Evolutionary conservation across 2,797 vertebrate genomes (phyloP).

Genomic region (Luscinia luscinia): DNA sequence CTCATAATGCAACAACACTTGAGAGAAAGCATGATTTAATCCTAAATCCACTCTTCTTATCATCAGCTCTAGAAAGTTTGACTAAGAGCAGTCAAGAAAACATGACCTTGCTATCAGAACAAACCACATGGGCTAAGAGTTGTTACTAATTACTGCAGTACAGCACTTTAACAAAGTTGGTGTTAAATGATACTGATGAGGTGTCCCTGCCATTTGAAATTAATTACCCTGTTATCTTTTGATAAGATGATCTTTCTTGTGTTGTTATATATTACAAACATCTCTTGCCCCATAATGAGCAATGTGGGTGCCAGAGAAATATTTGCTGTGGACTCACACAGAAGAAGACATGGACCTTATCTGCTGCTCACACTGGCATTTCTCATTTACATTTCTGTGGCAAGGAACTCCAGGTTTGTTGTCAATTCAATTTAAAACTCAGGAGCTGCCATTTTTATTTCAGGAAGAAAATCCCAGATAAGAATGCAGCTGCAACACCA

Average conservation of each 20-base stretch:
- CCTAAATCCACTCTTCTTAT: neutral
- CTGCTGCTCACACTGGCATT: neutral
- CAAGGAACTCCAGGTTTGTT: neutral
- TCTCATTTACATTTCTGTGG: neutral
- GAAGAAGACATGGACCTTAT: constrained; percentile 9
- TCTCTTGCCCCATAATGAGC: neutral
- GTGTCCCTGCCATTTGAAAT: neutral
- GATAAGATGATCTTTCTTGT: neutral
- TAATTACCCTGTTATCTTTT: neutral
- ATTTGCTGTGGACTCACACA: neutral
- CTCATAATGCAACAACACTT: neutral
- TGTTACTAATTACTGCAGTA: neutral
- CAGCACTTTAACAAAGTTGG: neutral
- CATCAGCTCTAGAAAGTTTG: neutral
- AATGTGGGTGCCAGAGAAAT: neutral
- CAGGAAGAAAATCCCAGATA: neutral
- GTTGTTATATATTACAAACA: neutral
- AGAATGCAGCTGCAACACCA: neutral
- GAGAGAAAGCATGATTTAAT: neutral
- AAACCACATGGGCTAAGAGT: neutral
- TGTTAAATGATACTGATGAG: neutral
- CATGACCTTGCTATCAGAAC: neutral
- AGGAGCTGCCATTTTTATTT: constrained; percentile 2
- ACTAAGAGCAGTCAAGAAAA: neutral
- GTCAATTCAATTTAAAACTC: neutral